These are phyloP conservation scores for Eulimnadia texana DNA, from an alignment of 1,140 invertebrate species.

Conservation along the genomic window DNA sequence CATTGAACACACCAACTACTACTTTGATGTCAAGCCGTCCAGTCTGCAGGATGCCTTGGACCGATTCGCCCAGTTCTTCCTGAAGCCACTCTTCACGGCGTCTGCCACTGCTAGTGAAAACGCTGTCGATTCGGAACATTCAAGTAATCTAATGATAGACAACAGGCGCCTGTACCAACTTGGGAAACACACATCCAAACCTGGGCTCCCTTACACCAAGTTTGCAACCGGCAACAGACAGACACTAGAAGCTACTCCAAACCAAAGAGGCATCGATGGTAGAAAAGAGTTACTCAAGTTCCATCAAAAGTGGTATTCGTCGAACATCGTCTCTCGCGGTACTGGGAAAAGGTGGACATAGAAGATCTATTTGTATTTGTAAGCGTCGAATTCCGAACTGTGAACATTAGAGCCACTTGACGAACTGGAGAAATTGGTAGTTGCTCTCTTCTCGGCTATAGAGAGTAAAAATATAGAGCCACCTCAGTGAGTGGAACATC, in stretches of 20 bases:
- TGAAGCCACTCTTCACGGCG: constrained; percentile 79
- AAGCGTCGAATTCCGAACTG: too few species aligned
- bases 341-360: constrained; percentile 76
- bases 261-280: constrained; percentile 61
- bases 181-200: constrained; percentile 59
- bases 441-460: constrained; percentile 59
- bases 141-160: constrained; percentile 82
- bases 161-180: constrained; percentile 75
- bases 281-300: constrained; percentile 78
- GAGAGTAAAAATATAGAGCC: constrained; percentile 57
- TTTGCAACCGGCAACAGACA: constrained; percentile 74
- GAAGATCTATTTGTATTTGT: too few species aligned
- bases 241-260: constrained; percentile 67
- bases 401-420: constrained; percentile 59
- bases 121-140: constrained; percentile 90
- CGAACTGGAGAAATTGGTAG: constrained; percentile 64
- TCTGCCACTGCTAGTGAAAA: constrained; percentile 80
- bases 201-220: constrained; percentile 69
- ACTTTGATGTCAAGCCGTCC: constrained; percentile 82
- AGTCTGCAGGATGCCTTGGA: constrained; percentile 63
- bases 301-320: constrained; percentile 81
- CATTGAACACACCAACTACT: constrained; percentile 80
- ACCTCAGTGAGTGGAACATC: constrained; percentile 63
- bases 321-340: constrained; percentile 84
- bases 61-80: constrained; percentile 92